Evolutionary conservation across 2,888 invertebrate species (phyloP).

Genomic region (Hydrotaea diabolus): DNA sequence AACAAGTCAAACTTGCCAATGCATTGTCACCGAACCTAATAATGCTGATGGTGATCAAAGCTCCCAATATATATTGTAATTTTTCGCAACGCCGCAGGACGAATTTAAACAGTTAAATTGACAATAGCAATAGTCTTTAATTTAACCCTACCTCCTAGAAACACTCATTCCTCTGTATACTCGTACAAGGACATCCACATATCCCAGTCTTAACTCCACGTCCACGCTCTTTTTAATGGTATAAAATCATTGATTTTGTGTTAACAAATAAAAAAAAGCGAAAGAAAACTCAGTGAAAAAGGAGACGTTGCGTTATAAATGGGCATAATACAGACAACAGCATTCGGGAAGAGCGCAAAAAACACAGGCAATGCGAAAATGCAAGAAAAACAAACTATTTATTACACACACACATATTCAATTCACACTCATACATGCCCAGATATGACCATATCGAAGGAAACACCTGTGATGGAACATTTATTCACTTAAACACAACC

Average conservation of each 20-base stretch:
- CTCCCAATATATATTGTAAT: no score
- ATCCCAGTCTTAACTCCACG: no score
- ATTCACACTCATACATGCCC: neutral
- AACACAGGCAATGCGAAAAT: neutral
- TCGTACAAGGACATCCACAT: no score
- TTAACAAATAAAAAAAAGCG: neutral
- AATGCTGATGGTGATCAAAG: no score
- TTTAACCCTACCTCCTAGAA: no score
- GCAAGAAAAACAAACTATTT: neutral
- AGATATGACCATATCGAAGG: neutral
- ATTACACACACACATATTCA: neutral
- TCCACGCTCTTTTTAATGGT: neutral
- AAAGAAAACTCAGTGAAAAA: neutral
- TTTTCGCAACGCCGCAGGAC: no score
- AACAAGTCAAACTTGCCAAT: no score
- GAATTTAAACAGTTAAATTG: no score
- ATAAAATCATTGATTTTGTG: neutral
- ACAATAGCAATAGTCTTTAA: no score
- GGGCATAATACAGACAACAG: neutral
- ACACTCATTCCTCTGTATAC: no score
- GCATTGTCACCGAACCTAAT: no score
- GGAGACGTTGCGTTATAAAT: neutral
- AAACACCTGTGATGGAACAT: slow-evolving; percentile 22
- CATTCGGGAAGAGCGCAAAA: neutral
- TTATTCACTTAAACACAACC: slow-evolving; percentile 17